Percentiles rank a stretch among this genome's conserved stretches.
These are phyloP conservation scores for Chloroceryle aenea DNA, from an alignment of 2,113 vertebrate species.

Conservation along the genomic window DNA sequence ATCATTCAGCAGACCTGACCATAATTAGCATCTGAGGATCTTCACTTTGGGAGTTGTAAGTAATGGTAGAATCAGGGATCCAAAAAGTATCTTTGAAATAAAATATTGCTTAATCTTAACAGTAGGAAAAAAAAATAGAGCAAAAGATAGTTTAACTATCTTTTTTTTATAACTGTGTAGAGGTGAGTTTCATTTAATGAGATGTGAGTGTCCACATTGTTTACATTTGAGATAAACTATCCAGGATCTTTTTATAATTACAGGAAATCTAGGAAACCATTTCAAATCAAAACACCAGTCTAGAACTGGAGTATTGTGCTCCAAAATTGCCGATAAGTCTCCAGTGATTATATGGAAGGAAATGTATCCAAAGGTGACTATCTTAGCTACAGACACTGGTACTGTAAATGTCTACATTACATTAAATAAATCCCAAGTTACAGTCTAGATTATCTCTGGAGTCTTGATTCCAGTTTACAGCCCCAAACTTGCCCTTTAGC, in stretches of 20 bases:
- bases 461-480: background rate
- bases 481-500: background rate
- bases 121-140: background rate
- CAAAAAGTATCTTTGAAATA: background rate
- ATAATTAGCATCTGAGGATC: slow-evolving; percentile 6
- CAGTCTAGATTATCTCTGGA: background rate
- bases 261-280: background rate
- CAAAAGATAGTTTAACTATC: background rate
- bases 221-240: background rate
- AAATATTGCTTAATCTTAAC: background rate
- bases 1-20: slow-evolving; percentile 31
- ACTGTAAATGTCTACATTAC: background rate
- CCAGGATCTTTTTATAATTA: background rate
- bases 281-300: background rate
- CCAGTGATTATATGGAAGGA: background rate
- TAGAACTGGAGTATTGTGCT: background rate
- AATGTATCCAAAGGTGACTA: background rate
- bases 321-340: background rate
- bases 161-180: background rate
- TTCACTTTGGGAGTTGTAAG: background rate
- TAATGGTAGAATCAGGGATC: background rate
- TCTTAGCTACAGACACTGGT: background rate
- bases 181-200: background rate
- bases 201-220: background rate
- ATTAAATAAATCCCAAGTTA: background rate